Conservation (phyloP, 1,140 invertebrate species). For the Orchesella cincta region DNA sequence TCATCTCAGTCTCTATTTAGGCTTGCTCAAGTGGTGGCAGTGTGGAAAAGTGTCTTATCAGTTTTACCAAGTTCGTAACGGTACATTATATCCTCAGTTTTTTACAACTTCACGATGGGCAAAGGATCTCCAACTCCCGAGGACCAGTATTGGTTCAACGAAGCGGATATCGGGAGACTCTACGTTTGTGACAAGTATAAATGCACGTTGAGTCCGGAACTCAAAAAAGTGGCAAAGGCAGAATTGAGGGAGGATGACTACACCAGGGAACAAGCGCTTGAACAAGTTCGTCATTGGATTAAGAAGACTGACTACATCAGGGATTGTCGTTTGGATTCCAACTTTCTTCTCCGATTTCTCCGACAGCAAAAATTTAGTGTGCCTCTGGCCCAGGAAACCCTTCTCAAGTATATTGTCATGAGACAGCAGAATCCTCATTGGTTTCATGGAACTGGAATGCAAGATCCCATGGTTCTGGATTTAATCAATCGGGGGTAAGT, state of each 20-base stretch:
- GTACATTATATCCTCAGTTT: too few species aligned
- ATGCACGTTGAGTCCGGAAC: conserved; percentile 63
- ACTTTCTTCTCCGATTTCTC: conserved; percentile 76
- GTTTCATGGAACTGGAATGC: conserved; percentile 73
- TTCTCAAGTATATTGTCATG: conserved; percentile 79
- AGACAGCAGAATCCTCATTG: conserved; percentile 62
- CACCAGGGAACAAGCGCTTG: conserved; percentile 66
- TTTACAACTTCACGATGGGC: not conserved
- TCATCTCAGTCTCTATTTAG: too few species aligned
- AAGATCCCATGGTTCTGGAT: conserved; percentile 69
- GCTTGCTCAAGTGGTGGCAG: too few species aligned
- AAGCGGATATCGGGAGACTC: not conserved
- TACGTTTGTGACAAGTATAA: conserved; percentile 62
- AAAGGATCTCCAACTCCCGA: conserved; percentile 37
- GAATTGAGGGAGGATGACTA: conserved; percentile 71
- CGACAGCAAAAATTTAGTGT: conserved; percentile 80
- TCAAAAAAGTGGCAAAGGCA: conserved; percentile 65
- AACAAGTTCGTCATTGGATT: conserved; percentile 70
- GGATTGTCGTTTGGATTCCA: conserved; percentile 70
- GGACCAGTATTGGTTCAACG: conserved; percentile 9
- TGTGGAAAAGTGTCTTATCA: too few species aligned
- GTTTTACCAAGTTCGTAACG: too few species aligned
- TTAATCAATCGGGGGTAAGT: conserved; percentile 70
- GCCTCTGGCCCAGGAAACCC: conserved; percentile 74
- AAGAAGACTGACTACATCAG: conserved; percentile 70